Evolutionary conservation across 2,888 invertebrate genomes (phyloP), one percentile per base, ranked within the genome.

Genomic region (Sarcophaga variegata): DNA sequence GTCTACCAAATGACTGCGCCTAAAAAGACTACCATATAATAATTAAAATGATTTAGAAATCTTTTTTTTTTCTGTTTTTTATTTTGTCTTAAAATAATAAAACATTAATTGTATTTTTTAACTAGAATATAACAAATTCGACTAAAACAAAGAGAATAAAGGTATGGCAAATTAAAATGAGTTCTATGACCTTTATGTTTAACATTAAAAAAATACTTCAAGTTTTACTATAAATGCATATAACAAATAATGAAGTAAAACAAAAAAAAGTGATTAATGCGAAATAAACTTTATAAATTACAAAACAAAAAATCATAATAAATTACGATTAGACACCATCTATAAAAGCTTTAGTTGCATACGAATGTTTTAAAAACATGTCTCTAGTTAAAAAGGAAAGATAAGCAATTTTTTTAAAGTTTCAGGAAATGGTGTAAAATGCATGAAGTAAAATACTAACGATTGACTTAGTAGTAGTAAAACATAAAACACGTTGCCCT

Each of bases 201-300:
- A 37, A 37, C 37, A 37, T 37, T 37, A 10, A 37, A 37, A 25
- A 63, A 63, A 74, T 74, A 62, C 74, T 62, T 72, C 22, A 66
- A n/a, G 3, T 60, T 72, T 62, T 47, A 62, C 74, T 37, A 45
- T 63, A 63, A 74, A 74, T 74, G 74, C 74, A 74, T 47, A 74
- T 22, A 60, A 72, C 60, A 74, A 63, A 63, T 74, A 72, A 70
- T 54, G 14, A 69, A 47, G 5, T 45, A 49, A 63, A 74, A 47
- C 45, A 63, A 74, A 74, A 60, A 27, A 75, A 64, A 64, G 47
- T 75, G n/a, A 64, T 64, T 49, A 25, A 47, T 63, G 47, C 25
- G 12, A 74, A 45, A 22, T 75, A 75, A 64, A 37, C 37, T 49
- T 63, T 64, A 62, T 47, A 72, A 72, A 72, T 62, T 47, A 63